Conservation (phyloP, 2,888 invertebrate genomes). For the Petrophora chlorosata region DNA sequence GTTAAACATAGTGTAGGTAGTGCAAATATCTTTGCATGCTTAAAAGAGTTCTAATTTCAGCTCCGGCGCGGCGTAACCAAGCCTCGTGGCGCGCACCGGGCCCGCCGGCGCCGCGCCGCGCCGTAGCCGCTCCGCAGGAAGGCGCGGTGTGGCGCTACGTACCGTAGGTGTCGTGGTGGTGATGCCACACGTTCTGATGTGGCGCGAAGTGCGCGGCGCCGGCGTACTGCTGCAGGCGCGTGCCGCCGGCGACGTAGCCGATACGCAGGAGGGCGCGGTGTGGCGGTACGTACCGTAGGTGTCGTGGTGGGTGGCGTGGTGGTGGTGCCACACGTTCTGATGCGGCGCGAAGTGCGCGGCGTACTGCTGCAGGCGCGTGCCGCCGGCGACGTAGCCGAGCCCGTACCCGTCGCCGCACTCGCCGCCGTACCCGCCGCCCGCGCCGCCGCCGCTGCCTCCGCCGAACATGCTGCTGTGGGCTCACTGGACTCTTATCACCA, state of each 20-base stretch:
- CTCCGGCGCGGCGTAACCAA: no score
- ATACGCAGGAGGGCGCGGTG: conserved; percentile 24
- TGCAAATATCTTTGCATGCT: no score
- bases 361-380: conserved; percentile 73
- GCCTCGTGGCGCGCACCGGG: no score
- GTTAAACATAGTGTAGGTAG: no score
- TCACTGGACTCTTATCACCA: conserved; percentile 30
- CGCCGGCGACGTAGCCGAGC: conserved; percentile 67
- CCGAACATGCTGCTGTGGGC: conserved; percentile 38
- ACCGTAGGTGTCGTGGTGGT: not conserved
- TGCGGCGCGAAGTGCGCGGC: conserved; percentile 76
- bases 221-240: conserved; percentile 11
- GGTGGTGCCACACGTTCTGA: conserved; percentile 77
- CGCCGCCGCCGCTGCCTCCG: conserved; percentile 53
- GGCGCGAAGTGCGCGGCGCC: not conserved
- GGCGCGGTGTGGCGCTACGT: not conserved
- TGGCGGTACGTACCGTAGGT: conserved; percentile 56
- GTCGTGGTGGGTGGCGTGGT: conserved; percentile 72
- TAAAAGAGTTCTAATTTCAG: no score
- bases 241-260: conserved; percentile 65
- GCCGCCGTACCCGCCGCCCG: conserved; percentile 60
- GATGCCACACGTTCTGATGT: not conserved
- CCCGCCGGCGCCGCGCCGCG: no score
- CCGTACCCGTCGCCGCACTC: conserved; percentile 68
- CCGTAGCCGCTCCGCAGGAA: not conserved